phyloP scores from a whole-genome alignment of 2,113 vertebrate species.

The Proteles cristata region DNA sequence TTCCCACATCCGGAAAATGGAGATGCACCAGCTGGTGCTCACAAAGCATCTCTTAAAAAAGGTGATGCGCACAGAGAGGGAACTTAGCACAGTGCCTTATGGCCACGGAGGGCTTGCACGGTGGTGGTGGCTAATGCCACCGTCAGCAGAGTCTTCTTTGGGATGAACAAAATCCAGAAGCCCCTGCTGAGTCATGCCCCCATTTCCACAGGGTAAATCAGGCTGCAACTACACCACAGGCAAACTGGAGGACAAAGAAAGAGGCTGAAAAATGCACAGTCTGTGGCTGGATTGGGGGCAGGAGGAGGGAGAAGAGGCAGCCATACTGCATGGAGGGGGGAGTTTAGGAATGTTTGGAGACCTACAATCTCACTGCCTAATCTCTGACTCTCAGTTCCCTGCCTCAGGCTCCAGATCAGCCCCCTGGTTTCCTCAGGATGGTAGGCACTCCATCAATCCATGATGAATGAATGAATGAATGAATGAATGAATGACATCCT shows the following conservation, averaged over 20 bases:
- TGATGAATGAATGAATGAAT: neutral
- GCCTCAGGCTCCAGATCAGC: neutral
- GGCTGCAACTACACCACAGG: neutral
- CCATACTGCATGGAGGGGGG: neutral
- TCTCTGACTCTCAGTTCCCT: neutral
- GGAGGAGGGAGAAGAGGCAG: neutral
- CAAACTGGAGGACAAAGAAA: neutral
- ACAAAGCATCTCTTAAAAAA: neutral
- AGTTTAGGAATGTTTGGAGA: neutral
- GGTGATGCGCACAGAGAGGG: neutral
- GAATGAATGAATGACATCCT: neutral
- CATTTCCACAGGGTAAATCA: neutral
- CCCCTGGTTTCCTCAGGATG: neutral
- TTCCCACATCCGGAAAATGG: neutral
- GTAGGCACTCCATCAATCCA: neutral
- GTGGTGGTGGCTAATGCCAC: neutral
- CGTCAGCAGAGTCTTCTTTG: neutral
- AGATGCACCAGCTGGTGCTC: neutral
- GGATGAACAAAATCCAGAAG: neutral
- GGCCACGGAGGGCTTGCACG: neutral
- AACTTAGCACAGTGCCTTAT: neutral
- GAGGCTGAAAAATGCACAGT: neutral
- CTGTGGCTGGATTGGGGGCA: neutral
- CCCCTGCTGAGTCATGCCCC: neutral
- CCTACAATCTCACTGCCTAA: neutral